Evolutionary conservation across 1,140 invertebrate genomes (phyloP).

Genomic region (Melipona quadrifasciata): DNA sequence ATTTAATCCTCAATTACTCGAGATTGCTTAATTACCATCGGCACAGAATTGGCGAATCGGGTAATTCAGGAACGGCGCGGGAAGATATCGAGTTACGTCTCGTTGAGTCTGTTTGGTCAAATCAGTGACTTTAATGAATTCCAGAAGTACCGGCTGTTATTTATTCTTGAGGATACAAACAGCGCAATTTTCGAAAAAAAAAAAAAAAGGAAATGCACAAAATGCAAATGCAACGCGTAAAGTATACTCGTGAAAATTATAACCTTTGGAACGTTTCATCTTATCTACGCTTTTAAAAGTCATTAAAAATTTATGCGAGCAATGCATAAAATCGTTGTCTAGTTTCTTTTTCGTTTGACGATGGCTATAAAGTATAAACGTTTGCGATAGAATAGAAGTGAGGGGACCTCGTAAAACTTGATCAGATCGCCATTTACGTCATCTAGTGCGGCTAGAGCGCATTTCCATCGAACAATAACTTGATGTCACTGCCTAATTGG

Average conservation of each 20-base stretch:
- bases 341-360: neutral
- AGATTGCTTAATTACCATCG: neutral
- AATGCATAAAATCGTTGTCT: neutral
- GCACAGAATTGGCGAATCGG: neutral
- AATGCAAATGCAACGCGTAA: too few species aligned
- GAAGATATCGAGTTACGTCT: neutral
- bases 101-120: neutral
- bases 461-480: conserved; percentile 11
- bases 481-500: conserved; percentile 39
- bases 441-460: neutral
- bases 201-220: too few species aligned
- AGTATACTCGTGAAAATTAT: too few species aligned
- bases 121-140: neutral
- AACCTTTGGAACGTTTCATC: too few species aligned
- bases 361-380: neutral
- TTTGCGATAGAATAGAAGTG: neutral
- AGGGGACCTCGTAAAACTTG: neutral
- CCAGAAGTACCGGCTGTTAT: too few species aligned
- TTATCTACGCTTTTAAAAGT: too few species aligned
- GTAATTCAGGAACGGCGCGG: neutral
- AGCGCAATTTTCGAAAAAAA: too few species aligned
- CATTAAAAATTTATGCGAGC: too few species aligned
- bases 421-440: conserved; percentile 12
- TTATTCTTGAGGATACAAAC: neutral
- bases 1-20: neutral